Base-by-base conservation (phyloP, 2,797 vertebrate species). In the Monodelphis domestica region DNA sequence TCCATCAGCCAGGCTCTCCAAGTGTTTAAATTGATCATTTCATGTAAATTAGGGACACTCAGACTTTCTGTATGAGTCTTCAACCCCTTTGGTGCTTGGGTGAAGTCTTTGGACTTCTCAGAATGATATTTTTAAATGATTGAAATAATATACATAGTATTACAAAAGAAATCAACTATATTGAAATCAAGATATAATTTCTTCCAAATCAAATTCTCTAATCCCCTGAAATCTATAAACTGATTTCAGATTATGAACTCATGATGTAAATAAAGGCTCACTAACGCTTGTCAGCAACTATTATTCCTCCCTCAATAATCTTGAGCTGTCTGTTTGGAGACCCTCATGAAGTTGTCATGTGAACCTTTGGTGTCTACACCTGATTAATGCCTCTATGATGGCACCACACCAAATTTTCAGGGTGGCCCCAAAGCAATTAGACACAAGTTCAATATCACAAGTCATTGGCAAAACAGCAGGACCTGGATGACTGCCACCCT, bases 341-440 rank as follows among this genome's bases (percentile, higher is more conserved):
- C 21, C 17, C n/a, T 78, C n/a, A 45, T 45, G 70, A 84, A 84
- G 21, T 84, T 70, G 38, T 45, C 24, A 11, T 50, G 38, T 26
- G 30, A 21, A 38, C 24, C 70, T 84, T 84, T 84, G 70, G 24
- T 84, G 70, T 45, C 70, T 84, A 45, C 70, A 84, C 70, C 70
- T 78, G 70, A 45, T 45, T 84, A 84, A 84, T 28, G 38, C 70
- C 70, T 26, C 38, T 17, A 84, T 24, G 33, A 50, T 84, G 70
- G 70, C 38, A 50, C 38, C 10, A 26, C 9, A 84, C 38, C 70
- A 84, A 84, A 21, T 91, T 89, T 52, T 94, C 56, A 24, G 91
- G n/a, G 56, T 89, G 70, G 45, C 70, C 54, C 28, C 33, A 10
- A 87, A 93, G 28, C 51, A 88, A 92, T 95, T 51, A 53, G 52